phyloP scores from a whole-genome alignment of 2,888 invertebrate genomes.

The Calameuta pallipes region DNA sequence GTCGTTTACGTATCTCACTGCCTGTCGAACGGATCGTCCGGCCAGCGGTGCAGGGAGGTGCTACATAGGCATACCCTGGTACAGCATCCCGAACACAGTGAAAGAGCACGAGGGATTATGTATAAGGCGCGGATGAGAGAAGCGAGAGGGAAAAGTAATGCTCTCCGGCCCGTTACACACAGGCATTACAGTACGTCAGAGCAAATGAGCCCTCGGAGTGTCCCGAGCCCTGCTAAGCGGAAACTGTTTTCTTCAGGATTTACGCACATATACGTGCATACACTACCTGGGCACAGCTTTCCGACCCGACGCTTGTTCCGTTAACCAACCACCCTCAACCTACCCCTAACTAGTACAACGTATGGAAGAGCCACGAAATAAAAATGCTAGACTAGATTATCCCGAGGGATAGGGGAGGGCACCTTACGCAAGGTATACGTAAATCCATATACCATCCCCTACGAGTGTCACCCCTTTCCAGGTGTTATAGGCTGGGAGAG shows the following conservation, averaged over 20 bases:
- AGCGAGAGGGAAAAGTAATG: slow-evolving; percentile 38
- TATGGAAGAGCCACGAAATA: slow-evolving; percentile 20
- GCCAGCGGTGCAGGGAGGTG: background rate
- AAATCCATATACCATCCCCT: background rate
- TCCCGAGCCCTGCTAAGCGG: slow-evolving; percentile 27
- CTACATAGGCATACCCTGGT: background rate
- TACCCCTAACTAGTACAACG: slow-evolving; percentile 11
- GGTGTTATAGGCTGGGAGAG: background rate
- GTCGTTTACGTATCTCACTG: background rate
- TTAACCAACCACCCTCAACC: background rate
- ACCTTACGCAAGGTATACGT: background rate
- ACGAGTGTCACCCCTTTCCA: background rate
- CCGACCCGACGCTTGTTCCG: background rate
- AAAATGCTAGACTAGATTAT: slow-evolving; percentile 34
- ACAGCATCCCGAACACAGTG: background rate
- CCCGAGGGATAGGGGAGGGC: background rate
- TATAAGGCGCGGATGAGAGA: background rate
- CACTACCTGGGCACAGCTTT: background rate
- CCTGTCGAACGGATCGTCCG: background rate
- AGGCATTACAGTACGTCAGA: slow-evolving; percentile 56
- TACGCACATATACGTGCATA: slow-evolving; percentile 16
- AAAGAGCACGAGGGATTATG: background rate
- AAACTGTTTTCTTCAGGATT: slow-evolving; percentile 39
- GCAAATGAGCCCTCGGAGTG: slow-evolving; percentile 42
- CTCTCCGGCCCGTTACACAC: slow-evolving; percentile 54